A percentile compares a stretch with the other conserved stretches of the same genome.
These are phyloP conservation scores for Mesorhabditis spiculigera DNA, from an alignment of 2,888 invertebrate genomes.

Conservation along the genomic window DNA sequence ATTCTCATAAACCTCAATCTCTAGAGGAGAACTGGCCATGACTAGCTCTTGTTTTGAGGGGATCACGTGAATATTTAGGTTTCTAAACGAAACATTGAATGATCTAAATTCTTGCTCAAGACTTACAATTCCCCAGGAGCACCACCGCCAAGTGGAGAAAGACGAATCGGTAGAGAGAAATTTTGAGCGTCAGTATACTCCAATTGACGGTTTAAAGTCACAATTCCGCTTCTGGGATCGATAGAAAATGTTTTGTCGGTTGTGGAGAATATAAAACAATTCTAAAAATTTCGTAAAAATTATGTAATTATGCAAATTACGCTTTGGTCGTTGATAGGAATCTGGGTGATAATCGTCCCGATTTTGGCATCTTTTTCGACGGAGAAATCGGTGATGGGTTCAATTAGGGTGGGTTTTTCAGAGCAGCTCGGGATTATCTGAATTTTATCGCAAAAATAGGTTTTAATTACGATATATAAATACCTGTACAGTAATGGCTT, in stretches of 20 bases:
- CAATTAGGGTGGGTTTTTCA: neutral
- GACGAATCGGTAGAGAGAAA: neutral
- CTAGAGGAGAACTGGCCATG: too few species aligned
- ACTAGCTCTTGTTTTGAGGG: too few species aligned
- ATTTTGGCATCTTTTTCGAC: neutral
- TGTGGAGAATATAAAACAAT: neutral
- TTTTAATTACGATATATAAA: neutral
- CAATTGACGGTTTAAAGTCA: neutral
- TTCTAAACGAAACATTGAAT: too few species aligned
- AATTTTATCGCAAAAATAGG: too few species aligned
- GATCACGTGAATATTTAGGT: too few species aligned
- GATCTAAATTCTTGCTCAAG: too few species aligned
- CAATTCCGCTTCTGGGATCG: conserved; percentile 1
- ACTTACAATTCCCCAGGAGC: too few species aligned
- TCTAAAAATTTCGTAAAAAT: neutral
- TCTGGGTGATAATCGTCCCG: neutral
- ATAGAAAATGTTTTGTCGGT: neutral
- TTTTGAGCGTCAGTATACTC: neutral
- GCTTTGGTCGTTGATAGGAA: neutral
- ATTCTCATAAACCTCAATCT: too few species aligned
- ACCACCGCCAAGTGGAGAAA: neutral
- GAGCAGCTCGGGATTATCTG: neutral
- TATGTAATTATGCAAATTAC: neutral
- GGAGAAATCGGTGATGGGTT: neutral
- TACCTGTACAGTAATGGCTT: neutral